Evolutionary conservation across 2,888 invertebrate genomes (phyloP), one percentile per base, ranked within the genome.

Genomic region (Cheilosia soror): DNA sequence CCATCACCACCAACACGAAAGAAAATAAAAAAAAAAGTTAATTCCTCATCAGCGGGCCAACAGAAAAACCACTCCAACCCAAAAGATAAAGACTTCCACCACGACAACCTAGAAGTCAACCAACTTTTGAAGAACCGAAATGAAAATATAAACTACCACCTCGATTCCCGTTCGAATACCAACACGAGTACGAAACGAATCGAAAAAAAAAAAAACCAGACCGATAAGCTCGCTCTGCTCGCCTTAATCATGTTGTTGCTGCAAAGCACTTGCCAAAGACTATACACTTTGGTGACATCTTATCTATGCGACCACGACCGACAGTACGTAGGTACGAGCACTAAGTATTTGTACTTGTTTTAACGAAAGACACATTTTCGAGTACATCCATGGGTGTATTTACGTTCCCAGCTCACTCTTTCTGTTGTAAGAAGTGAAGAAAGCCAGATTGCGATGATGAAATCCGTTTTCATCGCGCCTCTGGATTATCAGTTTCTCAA

Each of bases 221-320:
- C 42, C 66, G 82, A 83, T 83, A 83, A 83, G 78, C 60, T 44
- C 73, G 55, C 68, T 75, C 62, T 47, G 58, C 58, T 49, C 47
- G 75, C 40, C 47, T 47, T 76, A 66, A 76, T 66, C 65, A 57
- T 49, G n/a, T 58, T 66, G 42, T 76, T 71, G 63, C 31, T 58
- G 57, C n/a, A 49, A 68, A 71, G 73, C 79, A 79, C 83, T 83
- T 79, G 83, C 63, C 63, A 73, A 72, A 66, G 78, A 58, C 69
- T 44, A 44, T 60, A 78, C 60, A 72, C 78, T 68, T 83, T 71
- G 78, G 49, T 33, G 57, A 65, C 79, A 69, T 79, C 79, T 84
- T 84, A 84, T 84, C 83, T 84, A 40, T 33, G 42, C 55, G 57
- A 66, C 60, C 47, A 72, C 49, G 9, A 65, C 11, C 49, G 9